Conservation (phyloP, 2,797 vertebrate species). For the Euthynnus affinis region DNA sequence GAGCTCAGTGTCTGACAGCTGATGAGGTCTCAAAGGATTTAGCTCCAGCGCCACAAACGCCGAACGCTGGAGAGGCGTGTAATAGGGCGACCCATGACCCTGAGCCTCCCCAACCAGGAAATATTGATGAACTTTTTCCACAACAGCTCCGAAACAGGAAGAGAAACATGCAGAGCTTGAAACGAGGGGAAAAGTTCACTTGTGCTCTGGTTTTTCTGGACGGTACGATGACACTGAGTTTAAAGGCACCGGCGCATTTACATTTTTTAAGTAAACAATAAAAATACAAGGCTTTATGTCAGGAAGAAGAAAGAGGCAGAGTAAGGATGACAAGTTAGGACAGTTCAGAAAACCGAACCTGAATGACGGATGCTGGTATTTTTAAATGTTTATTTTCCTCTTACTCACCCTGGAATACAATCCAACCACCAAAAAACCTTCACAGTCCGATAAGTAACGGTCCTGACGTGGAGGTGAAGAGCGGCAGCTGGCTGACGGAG, state of each 20-base stretch:
- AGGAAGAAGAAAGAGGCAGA: too few species aligned
- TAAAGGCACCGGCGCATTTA: too few species aligned
- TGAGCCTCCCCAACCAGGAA: conserved; percentile 19
- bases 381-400: background rate
- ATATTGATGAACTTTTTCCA: conserved; percentile 23
- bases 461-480: background rate
- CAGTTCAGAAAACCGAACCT: background rate
- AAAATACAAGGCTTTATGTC: background rate
- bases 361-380: background rate
- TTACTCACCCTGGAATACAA: background rate
- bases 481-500: conserved; percentile 5
- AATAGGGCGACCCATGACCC: conserved; percentile 57
- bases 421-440: background rate
- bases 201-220: too few species aligned
- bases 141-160: conserved; percentile 12
- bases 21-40: conserved; percentile 60
- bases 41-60: background rate
- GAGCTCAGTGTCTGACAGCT: conserved; percentile 44
- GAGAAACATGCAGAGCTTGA: background rate
- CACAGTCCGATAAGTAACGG: background rate
- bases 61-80: conserved; percentile 1
- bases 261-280: background rate
- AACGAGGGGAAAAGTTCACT: background rate
- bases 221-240: background rate
- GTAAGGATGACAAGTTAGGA: too few species aligned